These are phyloP conservation scores for Pituophis catenifer DNA, from an alignment of 2,113 vertebrate species.

Conservation along the genomic window DNA sequence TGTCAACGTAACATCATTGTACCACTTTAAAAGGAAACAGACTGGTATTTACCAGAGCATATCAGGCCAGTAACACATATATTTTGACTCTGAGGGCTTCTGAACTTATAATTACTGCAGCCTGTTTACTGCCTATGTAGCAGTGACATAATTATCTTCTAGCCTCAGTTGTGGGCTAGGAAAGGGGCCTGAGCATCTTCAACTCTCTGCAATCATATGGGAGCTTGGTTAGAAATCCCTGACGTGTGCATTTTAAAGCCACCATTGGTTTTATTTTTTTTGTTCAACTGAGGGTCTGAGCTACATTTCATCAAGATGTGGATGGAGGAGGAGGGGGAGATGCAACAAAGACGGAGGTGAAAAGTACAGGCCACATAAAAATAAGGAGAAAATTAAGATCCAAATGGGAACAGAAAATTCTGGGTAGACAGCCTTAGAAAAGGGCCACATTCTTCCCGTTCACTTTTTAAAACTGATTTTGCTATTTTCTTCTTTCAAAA, in stretches of 20 bases:
- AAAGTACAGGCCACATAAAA: conserved; percentile 6
- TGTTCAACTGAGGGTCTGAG: not conserved
- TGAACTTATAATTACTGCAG: not conserved
- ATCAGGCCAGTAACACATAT: conserved; percentile 3
- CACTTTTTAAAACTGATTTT: conserved; percentile 52
- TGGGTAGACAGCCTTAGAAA: conserved; percentile 47
- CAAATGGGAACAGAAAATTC: conserved; percentile 57
- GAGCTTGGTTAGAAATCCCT: not conserved
- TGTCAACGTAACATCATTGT: conserved; percentile 1
- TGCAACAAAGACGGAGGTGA: not conserved
- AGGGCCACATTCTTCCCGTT: conserved; percentile 55
- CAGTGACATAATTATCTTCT: conserved; percentile 21
- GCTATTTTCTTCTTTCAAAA: conserved; percentile 56
- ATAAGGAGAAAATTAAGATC: not conserved
- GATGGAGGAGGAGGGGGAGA: not conserved
- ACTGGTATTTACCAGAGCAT: conserved; percentile 24
- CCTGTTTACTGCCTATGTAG: conserved; percentile 24
- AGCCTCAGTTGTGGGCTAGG: not conserved
- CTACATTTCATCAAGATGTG: not conserved
- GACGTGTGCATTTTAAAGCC: conserved; percentile 7
- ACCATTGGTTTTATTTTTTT: conserved; percentile 7
- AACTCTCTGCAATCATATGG: conserved; percentile 5
- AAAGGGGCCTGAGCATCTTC: not conserved
- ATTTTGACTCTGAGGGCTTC: not conserved
- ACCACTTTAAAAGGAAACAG: conserved; percentile 25